Evolutionary conservation across 2,113 vertebrate species (phyloP).

Genomic region (Rhagologus leucostigma): DNA sequence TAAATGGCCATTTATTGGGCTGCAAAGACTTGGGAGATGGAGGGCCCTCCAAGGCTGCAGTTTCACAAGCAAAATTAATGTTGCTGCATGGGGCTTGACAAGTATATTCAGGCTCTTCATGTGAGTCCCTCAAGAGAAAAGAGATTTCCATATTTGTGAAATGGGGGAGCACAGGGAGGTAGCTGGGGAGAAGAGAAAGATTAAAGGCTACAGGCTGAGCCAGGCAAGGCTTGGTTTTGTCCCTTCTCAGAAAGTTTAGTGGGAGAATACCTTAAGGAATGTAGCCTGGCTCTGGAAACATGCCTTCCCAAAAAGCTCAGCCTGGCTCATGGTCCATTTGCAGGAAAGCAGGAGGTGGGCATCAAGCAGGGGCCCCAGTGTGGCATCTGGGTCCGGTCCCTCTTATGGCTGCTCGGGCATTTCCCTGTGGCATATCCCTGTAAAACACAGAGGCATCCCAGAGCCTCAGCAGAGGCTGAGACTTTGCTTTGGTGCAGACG

Average conservation of each 20-base stretch:
- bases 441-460: background rate
- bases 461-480: background rate
- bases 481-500: background rate
- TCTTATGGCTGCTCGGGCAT: background rate
- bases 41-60: background rate
- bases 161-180: background rate
- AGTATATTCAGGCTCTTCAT: background rate
- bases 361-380: rapidly evolving
- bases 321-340: background rate
- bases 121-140: background rate
- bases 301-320: background rate
- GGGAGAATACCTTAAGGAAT: background rate
- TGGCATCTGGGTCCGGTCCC: background rate
- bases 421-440: background rate
- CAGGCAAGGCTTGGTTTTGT: background rate
- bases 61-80: constrained; percentile 50
- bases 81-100: constrained; percentile 10
- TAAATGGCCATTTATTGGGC: constrained; percentile 32
- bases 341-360: background rate
- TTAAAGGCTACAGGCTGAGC: background rate
- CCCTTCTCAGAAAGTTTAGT: background rate
- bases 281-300: background rate
- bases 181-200: background rate
- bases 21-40: background rate
- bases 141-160: background rate